phyloP scores from a whole-genome alignment of 2,113 vertebrate species.

The Leptosomus discolor region DNA sequence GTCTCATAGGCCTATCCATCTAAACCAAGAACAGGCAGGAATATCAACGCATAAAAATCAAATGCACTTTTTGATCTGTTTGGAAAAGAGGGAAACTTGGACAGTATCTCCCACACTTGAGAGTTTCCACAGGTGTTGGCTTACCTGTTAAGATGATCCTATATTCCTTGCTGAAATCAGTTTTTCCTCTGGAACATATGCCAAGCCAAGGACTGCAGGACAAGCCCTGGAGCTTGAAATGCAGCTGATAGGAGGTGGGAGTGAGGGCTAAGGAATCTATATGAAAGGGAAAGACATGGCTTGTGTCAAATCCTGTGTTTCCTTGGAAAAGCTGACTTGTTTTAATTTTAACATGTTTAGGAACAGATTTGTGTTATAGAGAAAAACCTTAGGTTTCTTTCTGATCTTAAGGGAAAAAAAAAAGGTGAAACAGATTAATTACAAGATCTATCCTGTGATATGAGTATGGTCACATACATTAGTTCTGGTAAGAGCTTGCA shows the following conservation, averaged over 20 bases:
- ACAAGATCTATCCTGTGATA: not conserved
- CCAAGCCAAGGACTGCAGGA: not conserved
- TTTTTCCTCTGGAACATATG: not conserved
- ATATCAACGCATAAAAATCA: accelerated
- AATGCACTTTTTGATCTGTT: not conserved
- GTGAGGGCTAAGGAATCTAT: not conserved
- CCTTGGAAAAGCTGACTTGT: not conserved
- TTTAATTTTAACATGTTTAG: not conserved
- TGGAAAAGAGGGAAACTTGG: not conserved
- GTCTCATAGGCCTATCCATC: not conserved
- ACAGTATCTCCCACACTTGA: not conserved
- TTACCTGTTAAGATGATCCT: not conserved
- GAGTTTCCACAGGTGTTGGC: not conserved
- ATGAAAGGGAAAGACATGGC: not conserved
- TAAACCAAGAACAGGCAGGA: not conserved
- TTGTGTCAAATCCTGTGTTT: not conserved
- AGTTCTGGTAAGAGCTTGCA: not conserved
- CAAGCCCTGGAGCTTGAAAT: not conserved
- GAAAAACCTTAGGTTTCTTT: not conserved
- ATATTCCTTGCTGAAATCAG: not conserved
- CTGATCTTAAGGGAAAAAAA: not conserved
- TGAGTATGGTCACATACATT: accelerated
- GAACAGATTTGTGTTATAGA: not conserved
- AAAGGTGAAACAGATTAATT: not conserved
- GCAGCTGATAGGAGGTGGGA: not conserved